Percentiles rank a stretch among this genome's conserved stretches.
Conservation (phyloP, 2,888 invertebrate genomes). For the Catocala nupta region DNA sequence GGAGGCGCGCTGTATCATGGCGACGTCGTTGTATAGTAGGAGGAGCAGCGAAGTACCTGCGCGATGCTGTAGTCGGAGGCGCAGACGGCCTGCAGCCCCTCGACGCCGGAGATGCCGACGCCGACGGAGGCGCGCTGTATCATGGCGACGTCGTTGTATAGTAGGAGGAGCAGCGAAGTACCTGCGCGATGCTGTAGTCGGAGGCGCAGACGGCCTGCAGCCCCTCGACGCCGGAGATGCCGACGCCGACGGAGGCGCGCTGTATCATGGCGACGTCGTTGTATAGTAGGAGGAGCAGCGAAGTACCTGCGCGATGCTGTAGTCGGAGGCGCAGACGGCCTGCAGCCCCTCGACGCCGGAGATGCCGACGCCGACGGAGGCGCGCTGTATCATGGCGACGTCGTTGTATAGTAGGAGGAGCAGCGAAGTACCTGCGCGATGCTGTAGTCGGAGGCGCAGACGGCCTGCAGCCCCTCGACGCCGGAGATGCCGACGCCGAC, state of each 20-base stretch:
- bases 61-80: constrained; percentile 99
- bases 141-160: too few species aligned
- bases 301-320: constrained; percentile 94
- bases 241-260: constrained; percentile 99
- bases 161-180: constrained; percentile 3
- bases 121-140: constrained; percentile 95
- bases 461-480: constrained; percentile 99
- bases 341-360: constrained; percentile 99
- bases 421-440: constrained; percentile 89
- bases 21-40: constrained; percentile 92
- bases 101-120: constrained; percentile 98
- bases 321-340: constrained; percentile 99
- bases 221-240: constrained; percentile 99
- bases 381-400: constrained; percentile 99
- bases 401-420: constrained; percentile 88
- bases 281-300: background rate
- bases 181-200: constrained; percentile 98
- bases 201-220: constrained; percentile 99
- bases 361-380: constrained; percentile 98
- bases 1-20: constrained; percentile 99
- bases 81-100: constrained; percentile 99
- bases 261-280: constrained; percentile 99
- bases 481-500: constrained; percentile 99
- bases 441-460: constrained; percentile 99
- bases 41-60: constrained; percentile 60